Evolutionary conservation across 1,140 invertebrate species (phyloP).

Genomic region (Drosophila lini): DNA sequence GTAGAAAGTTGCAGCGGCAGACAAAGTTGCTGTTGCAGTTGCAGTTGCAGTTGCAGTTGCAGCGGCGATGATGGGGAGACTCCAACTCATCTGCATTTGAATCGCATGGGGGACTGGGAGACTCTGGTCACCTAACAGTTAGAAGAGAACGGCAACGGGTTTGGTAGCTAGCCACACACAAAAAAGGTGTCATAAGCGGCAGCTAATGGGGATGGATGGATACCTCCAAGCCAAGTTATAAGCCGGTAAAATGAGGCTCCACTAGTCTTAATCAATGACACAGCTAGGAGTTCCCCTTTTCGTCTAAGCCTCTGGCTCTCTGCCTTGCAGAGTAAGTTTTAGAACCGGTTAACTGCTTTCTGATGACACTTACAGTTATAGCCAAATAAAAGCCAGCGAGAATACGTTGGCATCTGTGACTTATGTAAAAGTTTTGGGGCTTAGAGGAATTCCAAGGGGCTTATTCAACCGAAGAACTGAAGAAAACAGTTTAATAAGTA

Average conservation of each 20-base stretch:
- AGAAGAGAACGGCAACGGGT: slow-evolving; percentile 53
- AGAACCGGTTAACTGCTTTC: slow-evolving; percentile 66
- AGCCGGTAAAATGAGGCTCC: background rate
- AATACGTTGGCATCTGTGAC: slow-evolving; percentile 23
- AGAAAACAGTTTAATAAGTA: background rate
- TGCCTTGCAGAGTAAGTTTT: slow-evolving; percentile 32
- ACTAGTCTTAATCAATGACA: slow-evolving; percentile 21
- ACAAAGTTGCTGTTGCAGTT: slow-evolving; percentile 25
- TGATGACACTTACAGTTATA: slow-evolving; percentile 73
- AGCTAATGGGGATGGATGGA: slow-evolving; percentile 1
- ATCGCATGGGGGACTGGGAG: slow-evolving; percentile 22
- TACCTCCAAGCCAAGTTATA: background rate
- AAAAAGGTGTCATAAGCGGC: slow-evolving; percentile 45
- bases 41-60: slow-evolving; percentile 17
- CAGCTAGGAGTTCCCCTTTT: slow-evolving; percentile 7
- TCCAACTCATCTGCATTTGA: slow-evolving; percentile 55
- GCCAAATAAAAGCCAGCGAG: slow-evolving; percentile 36
- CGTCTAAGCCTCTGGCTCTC: slow-evolving; percentile 24
- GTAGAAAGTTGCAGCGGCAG: slow-evolving; percentile 44
- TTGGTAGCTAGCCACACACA: slow-evolving; percentile 16
- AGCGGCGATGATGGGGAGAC: slow-evolving; percentile 32
- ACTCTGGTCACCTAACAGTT: slow-evolving; percentile 48
- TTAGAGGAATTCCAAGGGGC: slow-evolving; percentile 15
- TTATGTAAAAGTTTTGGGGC: slow-evolving; percentile 42
- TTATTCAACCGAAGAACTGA: too few species aligned